Conservation (phyloP, 2,888 invertebrate species). For the Ophioninae sp. region DNA sequence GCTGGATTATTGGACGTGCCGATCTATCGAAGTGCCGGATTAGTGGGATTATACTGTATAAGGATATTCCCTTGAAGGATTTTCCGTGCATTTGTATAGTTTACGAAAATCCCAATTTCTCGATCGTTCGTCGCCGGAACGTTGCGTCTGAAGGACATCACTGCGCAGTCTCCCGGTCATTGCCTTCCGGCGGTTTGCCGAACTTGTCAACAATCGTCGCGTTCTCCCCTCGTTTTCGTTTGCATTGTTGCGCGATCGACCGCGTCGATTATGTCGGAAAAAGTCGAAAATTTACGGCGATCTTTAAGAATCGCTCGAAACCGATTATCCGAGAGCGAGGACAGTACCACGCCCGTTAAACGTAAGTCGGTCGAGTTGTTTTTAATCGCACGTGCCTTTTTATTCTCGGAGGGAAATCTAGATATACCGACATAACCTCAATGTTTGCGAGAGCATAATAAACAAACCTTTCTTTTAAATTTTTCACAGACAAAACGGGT, state of each 20-base stretch:
- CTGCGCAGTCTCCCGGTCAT: not conserved
- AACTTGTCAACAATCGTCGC: not conserved
- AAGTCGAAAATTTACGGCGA: conserved; percentile 59
- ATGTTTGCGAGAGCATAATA: not conserved
- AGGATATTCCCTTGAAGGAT: too few species aligned
- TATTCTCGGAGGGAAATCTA: conserved; percentile 12
- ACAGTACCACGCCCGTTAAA: conserved; percentile 43
- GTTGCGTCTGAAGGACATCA: not conserved
- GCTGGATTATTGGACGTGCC: too few species aligned
- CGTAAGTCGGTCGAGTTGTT: conserved; percentile 34
- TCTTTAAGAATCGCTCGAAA: conserved; percentile 54
- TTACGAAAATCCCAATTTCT: not conserved
- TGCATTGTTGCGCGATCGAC: not conserved
- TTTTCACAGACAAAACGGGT: not conserved
- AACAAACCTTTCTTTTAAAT: not conserved
- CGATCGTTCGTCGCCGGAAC: not conserved
- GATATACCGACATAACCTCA: not conserved
- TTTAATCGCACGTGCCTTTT: not conserved
- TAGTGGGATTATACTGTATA: too few species aligned
- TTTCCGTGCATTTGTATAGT: too few species aligned
- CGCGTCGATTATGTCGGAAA: conserved; percentile 58
- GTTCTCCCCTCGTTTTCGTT: not conserved
- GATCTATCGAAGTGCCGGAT: too few species aligned
- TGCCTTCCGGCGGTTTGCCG: not conserved
- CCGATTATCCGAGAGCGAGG: conserved; percentile 51